Evolutionary conservation across 2,888 invertebrate genomes (phyloP).

Genomic region (Mycalesis mineus): DNA sequence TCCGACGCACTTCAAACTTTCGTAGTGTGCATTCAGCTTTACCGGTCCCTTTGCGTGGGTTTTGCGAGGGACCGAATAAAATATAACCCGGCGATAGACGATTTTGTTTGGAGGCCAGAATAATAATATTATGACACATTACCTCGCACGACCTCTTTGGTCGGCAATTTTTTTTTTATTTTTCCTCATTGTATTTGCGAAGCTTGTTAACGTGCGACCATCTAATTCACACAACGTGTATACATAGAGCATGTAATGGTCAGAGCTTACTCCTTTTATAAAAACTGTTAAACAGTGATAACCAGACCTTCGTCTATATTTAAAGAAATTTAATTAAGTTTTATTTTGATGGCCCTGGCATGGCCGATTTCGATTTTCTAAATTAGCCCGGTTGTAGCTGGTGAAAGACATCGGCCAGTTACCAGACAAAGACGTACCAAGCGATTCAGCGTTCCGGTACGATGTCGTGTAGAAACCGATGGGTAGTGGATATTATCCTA

Average conservation of each 20-base stretch:
- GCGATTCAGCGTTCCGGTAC: not conserved
- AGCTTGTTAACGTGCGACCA: not conserved
- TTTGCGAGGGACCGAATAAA: constrained; percentile 61
- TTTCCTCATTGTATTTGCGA: constrained; percentile 23
- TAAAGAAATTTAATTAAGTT: too few relatives aligned
- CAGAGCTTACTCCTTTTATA: too few relatives aligned
- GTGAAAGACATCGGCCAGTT: too few relatives aligned
- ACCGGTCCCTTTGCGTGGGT: constrained; percentile 30
- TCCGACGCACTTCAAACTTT: constrained; percentile 17
- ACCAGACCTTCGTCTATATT: too few relatives aligned
- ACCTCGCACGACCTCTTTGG: constrained; percentile 58
- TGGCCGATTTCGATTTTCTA: too few relatives aligned
- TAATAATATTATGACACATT: constrained; percentile 77
- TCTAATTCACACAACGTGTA: too few relatives aligned
- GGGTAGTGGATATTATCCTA: too few relatives aligned
- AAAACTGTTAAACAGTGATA: too few relatives aligned
- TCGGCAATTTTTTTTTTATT: constrained; percentile 38
- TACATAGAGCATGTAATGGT: too few relatives aligned
- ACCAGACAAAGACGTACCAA: not conserved
- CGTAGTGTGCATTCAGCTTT: constrained; percentile 43
- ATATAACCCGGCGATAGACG: constrained; percentile 65
- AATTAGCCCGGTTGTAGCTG: too few relatives aligned
- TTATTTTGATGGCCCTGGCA: too few relatives aligned
- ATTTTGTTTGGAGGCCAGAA: constrained; percentile 62
- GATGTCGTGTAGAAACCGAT: too few relatives aligned